These are phyloP conservation scores for Spisula subtruncata DNA, from an alignment of 2,888 invertebrate species.

Conservation along the genomic window DNA sequence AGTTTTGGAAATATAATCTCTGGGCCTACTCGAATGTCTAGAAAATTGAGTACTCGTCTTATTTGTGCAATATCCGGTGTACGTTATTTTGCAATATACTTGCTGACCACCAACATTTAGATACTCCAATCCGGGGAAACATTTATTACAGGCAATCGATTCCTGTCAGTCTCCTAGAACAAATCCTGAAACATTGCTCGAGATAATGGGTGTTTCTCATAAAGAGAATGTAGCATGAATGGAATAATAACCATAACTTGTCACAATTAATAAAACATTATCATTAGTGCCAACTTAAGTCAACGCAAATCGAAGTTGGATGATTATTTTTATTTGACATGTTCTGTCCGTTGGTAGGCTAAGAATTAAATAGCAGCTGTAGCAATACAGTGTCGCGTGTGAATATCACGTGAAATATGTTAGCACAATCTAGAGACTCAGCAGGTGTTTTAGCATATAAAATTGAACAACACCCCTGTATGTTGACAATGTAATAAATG, in stretches of 20 bases:
- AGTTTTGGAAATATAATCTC: no score
- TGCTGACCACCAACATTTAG: background rate
- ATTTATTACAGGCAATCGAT: background rate
- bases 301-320: conserved; percentile 16
- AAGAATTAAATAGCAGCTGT: background rate
- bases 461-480: background rate
- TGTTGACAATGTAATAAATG: background rate
- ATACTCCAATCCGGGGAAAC: background rate
- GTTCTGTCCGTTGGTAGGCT: background rate
- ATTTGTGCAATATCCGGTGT: no score
- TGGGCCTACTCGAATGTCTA: no score
- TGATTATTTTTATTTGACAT: background rate
- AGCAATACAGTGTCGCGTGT: background rate
- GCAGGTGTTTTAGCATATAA: background rate
- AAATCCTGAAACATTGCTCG: background rate
- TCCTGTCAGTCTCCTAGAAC: background rate
- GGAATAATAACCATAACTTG: background rate
- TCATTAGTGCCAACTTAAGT: background rate
- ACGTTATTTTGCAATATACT: background rate
- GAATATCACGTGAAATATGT: background rate
- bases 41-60: no score
- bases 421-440: background rate
- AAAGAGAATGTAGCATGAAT: background rate
- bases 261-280: background rate
- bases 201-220: background rate